Evolutionary conservation across 2,113 vertebrate genomes (phyloP).

Genomic region (Calonectris borealis): DNA sequence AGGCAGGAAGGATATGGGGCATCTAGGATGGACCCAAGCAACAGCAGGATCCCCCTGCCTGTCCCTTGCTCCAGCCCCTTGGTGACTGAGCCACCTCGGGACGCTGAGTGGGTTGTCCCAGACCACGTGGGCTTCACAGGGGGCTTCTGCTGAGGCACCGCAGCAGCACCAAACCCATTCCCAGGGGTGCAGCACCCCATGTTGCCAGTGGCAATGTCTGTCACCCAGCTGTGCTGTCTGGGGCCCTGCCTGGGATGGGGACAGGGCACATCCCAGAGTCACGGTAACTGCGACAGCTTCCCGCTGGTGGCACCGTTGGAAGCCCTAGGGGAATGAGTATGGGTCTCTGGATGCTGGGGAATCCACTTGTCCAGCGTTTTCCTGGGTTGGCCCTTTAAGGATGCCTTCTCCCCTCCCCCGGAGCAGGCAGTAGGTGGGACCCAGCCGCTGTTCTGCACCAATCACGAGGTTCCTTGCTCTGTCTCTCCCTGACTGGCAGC

Average conservation of each 20-base stretch:
- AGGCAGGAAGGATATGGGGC: not conserved
- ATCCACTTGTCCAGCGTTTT: not conserved
- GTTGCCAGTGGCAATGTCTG: not conserved
- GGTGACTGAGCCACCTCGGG: not conserved
- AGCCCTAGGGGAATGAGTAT: not conserved
- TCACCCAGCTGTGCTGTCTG: rapidly evolving
- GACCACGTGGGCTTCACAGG: not conserved
- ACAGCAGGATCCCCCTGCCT: not conserved
- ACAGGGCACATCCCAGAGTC: not conserved
- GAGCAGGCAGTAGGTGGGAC: not conserved
- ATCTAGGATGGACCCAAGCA: not conserved
- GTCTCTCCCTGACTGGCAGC: not conserved
- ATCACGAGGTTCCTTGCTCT: not conserved
- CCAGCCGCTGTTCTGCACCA: not conserved
- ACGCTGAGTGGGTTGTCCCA: not conserved
- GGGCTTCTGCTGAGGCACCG: not conserved
- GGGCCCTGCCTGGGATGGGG: not conserved
- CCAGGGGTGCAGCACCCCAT: not conserved
- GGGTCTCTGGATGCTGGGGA: not conserved
- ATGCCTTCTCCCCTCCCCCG: not conserved
- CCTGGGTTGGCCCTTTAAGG: conserved; percentile 20
- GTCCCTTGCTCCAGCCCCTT: not conserved
- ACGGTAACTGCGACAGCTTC: not conserved
- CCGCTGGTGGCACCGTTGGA: not conserved
- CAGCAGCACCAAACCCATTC: not conserved